These are phyloP conservation scores for Botia almorhae DNA, from an alignment of 2,797 vertebrate species.

Conservation along the genomic window DNA sequence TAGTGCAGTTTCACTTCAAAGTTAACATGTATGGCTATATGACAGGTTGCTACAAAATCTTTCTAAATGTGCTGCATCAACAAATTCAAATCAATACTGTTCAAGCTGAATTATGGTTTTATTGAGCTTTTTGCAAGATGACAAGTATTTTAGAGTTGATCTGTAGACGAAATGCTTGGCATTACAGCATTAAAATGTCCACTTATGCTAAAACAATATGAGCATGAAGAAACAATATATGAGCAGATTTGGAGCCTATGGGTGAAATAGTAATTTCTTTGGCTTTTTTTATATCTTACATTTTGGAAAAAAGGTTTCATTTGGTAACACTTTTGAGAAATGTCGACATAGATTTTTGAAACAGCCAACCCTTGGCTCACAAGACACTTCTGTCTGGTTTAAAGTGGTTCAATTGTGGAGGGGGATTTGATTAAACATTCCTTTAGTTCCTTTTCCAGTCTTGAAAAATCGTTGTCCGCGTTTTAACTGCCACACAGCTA, in stretches of 20 bases:
- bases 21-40: conserved; percentile 10
- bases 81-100: conserved; percentile 27
- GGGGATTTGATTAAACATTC: conserved; percentile 17
- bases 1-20: conserved; percentile 41
- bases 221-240: not conserved
- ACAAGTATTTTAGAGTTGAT: not conserved
- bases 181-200: conserved; percentile 5
- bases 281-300: conserved; percentile 2
- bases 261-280: conserved; percentile 7
- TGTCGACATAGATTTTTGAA: not conserved
- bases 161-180: conserved; percentile 8
- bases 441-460: conserved; percentile 2
- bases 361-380: conserved; percentile 21
- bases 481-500: not conserved
- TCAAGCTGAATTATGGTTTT: conserved; percentile 36
- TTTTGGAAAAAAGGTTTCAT: conserved; percentile 8
- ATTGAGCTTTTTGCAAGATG: conserved; percentile 21
- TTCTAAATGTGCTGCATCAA: conserved; percentile 38
- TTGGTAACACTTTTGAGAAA: conserved; percentile 29
- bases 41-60: conserved; percentile 43
- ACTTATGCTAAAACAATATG: not conserved
- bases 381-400: conserved; percentile 18
- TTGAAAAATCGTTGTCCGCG: not conserved
- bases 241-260: conserved; percentile 8
- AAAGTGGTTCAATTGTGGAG: conserved; percentile 3